Evolutionary conservation across 1,140 invertebrate species (phyloP), one percentile per base, ranked within the genome.

Genomic region (Diuraphis noxia): DNA sequence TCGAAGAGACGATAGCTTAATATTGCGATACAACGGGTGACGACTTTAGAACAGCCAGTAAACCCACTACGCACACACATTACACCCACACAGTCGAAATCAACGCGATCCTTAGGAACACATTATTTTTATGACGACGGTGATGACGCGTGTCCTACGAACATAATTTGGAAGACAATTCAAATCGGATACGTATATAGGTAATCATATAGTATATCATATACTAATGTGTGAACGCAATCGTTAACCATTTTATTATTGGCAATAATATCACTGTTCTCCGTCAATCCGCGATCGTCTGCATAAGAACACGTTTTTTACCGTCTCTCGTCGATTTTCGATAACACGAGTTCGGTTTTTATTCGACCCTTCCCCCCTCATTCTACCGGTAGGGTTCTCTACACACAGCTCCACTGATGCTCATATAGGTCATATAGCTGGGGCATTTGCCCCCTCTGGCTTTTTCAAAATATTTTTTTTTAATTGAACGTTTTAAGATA

Each of bases 111-210:
- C 56, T n/a, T 72, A n/a, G n/a, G 34, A 72, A 72, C 4, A n/a
- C 17, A n/a, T 17, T 72, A 72, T 17, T 34, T n/a, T 56, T 52
- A 52, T 56, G 10, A 82, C 2, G 7, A n/a, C 77, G 36, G 23
- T 30, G 17, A 38, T 6, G 77, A 21, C 19, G 19, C 82, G n/a
- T 34, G 41, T 34, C 38, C 17, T n/a, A 34, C 8, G 30, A 72
- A 34, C 41, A 34, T n/a, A n/a, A n/a, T 85, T 72, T 72, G 40
- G 56, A 77, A 88, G 77, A 77, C 30, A 56, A 88, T 77, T 88
- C 34, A 77, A 88, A 5, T 34, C 30, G 38, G 36, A n/a, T 72
- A 38, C 56, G 13, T n/a, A 7, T 30, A n/a, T n/a, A n/a, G n/a
- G n/a, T n/a, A 7, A 41, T n/a, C n/a, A 41, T n/a, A 7, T 30